These are phyloP conservation scores for Atta colombica DNA, from an alignment of 1,140 invertebrate genomes.

Conservation along the genomic window DNA sequence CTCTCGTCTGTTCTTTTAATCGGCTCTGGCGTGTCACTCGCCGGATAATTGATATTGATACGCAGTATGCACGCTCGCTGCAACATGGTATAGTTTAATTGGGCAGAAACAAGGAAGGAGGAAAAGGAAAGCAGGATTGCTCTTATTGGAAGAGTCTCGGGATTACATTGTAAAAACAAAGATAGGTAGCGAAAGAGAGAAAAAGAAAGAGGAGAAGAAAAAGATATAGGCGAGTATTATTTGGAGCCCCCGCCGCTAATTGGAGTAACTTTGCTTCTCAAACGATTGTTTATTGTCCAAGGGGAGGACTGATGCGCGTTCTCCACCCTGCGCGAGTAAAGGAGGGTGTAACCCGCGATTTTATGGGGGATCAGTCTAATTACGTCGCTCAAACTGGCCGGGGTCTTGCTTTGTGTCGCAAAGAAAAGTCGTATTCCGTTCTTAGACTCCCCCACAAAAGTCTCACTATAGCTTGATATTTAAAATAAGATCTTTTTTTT, in stretches of 20 bases:
- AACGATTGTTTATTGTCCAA: conserved; percentile 72
- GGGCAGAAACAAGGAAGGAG: conserved; percentile 65
- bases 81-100: conserved; percentile 71
- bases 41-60: conserved; percentile 75
- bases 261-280: conserved; percentile 73
- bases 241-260: conserved; percentile 69
- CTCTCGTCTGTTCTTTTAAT: conserved; percentile 63
- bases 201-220: not conserved
- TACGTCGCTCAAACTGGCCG: conserved; percentile 41
- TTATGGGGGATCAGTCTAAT: conserved; percentile 23
- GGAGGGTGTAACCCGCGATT: conserved; percentile 39
- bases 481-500: not conserved
- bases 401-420: conserved; percentile 2
- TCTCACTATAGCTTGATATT: not conserved
- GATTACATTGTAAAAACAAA: conserved; percentile 74
- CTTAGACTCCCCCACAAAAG: not conserved
- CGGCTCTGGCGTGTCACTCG: conserved; percentile 66
- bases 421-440: conserved; percentile 20
- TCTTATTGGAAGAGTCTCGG: conserved; percentile 66
- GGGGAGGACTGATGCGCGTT: conserved; percentile 63
- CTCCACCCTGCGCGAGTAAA: conserved; percentile 19
- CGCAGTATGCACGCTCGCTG: conserved; percentile 69
- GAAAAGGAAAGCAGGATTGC: conserved; percentile 56
- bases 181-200: conserved; percentile 7
- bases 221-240: conserved; percentile 59